These are phyloP conservation scores for Apotomis betuletana DNA, from an alignment of 2,888 invertebrate species.

Conservation along the genomic window DNA sequence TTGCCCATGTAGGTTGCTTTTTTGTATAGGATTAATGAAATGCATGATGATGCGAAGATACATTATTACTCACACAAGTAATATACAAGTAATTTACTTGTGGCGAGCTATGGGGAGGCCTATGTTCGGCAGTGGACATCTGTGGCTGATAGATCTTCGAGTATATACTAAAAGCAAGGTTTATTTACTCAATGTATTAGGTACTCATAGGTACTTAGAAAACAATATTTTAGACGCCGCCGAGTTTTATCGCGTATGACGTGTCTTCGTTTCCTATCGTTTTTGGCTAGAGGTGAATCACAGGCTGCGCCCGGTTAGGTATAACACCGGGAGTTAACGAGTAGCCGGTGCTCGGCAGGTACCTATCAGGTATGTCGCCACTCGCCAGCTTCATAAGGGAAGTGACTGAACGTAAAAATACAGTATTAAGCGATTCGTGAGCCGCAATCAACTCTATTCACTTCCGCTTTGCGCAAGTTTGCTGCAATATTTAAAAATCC, in stretches of 20 bases:
- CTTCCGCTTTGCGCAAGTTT: neutral
- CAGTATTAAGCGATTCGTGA: neutral
- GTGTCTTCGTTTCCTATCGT: conserved; percentile 19
- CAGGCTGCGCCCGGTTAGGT: conserved; percentile 26
- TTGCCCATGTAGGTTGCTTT: no score
- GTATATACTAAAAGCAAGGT: no score
- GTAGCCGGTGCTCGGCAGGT: no score
- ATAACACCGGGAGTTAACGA: conserved; percentile 19
- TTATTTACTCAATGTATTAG: no score
- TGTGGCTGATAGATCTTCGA: no score
- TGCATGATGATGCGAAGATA: no score
- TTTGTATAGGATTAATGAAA: no score
- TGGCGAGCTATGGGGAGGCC: no score
- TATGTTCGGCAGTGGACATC: no score
- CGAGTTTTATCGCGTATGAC: conserved; percentile 17
- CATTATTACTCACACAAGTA: no score
- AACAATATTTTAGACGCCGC: conserved; percentile 11
- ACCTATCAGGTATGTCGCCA: neutral
- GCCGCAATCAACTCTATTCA: conserved; percentile 2
- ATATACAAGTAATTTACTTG: no score
- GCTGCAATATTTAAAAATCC: no score
- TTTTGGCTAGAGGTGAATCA: conserved; percentile 35
- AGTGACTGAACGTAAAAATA: neutral
- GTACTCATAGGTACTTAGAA: neutral
- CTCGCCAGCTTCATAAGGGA: neutral